phyloP scores from a whole-genome alignment of 2,888 invertebrate genomes.

The Asteroscopus sphinx region DNA sequence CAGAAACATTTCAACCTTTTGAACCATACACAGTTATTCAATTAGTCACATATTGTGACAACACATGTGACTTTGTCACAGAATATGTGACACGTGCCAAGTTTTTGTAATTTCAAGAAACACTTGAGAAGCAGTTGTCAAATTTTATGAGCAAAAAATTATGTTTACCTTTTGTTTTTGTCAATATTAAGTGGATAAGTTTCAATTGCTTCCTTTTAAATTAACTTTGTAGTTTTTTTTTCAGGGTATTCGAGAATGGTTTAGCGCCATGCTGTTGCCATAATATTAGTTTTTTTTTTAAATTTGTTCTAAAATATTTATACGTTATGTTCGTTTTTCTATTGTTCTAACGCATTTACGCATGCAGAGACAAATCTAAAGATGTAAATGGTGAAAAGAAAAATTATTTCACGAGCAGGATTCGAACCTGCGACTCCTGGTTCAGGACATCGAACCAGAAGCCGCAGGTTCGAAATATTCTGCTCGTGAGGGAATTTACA shows the following conservation, averaged over 20 bases:
- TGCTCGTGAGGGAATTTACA: too few species aligned
- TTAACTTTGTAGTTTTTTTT: background rate
- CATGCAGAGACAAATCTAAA: too few species aligned
- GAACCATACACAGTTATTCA: slow-evolving; percentile 72
- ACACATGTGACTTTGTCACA: slow-evolving; percentile 64
- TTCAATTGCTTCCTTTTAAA: slow-evolving; percentile 4
- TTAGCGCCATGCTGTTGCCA: background rate
- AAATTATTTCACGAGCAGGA: too few species aligned
- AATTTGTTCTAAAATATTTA: too few species aligned
- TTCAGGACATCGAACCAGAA: too few species aligned
- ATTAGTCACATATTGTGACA: slow-evolving; percentile 67
- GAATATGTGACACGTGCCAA: slow-evolving; percentile 68
- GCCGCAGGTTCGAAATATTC: too few species aligned
- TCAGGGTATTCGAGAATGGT: background rate
- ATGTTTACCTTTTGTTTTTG: slow-evolving; percentile 34
- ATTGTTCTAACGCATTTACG: too few species aligned
- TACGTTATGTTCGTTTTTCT: too few species aligned
- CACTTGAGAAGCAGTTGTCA: slow-evolving; percentile 51
- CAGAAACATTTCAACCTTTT: slow-evolving; percentile 22
- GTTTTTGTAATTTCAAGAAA: slow-evolving; percentile 52
- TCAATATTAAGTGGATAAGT: slow-evolving; percentile 9
- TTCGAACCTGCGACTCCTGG: too few species aligned
- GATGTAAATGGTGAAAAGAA: too few species aligned
- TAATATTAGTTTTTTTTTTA: too few species aligned
- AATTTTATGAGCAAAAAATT: slow-evolving; percentile 49